Evolutionary conservation across 1,140 invertebrate genomes (phyloP).

Genomic region (Papilio machaon): DNA sequence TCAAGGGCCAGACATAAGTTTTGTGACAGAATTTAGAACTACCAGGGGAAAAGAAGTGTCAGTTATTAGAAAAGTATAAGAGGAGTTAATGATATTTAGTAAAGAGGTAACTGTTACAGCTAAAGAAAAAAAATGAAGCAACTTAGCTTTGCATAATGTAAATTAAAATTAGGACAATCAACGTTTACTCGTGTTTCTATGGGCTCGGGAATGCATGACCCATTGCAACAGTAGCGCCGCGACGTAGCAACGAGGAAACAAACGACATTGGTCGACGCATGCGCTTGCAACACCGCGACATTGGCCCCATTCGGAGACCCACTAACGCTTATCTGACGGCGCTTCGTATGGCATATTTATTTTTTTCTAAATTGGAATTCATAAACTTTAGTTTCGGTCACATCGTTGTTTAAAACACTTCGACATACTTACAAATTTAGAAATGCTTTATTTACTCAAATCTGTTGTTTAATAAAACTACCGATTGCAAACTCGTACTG

Average conservation of each 20-base stretch:
- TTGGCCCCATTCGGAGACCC: slow-evolving; percentile 74
- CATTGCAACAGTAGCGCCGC: slow-evolving; percentile 51
- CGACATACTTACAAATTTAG: not conserved
- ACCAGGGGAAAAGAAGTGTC: no score
- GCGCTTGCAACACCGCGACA: slow-evolving; percentile 74
- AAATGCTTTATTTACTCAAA: no score
- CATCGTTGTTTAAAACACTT: not conserved
- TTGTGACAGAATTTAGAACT: no score
- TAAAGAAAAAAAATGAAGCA: no score
- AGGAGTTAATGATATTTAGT: no score
- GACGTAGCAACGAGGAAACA: slow-evolving; percentile 64
- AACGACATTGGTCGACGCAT: slow-evolving; percentile 68
- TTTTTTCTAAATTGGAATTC: slow-evolving; percentile 37
- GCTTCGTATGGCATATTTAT: slow-evolving; percentile 46
- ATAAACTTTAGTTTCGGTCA: not conserved
- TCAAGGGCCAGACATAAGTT: no score
- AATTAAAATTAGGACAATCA: slow-evolving; percentile 5
- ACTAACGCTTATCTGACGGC: slow-evolving; percentile 70
- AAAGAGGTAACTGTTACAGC: no score
- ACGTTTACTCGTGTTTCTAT: not conserved
- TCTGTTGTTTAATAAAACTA: no score
- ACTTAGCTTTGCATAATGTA: not conserved
- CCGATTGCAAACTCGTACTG: no score
- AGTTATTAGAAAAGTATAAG: no score
- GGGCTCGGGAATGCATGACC: slow-evolving; percentile 36